phyloP scores from a whole-genome alignment of 1,140 invertebrate species.

The Drosophila willistoni region DNA sequence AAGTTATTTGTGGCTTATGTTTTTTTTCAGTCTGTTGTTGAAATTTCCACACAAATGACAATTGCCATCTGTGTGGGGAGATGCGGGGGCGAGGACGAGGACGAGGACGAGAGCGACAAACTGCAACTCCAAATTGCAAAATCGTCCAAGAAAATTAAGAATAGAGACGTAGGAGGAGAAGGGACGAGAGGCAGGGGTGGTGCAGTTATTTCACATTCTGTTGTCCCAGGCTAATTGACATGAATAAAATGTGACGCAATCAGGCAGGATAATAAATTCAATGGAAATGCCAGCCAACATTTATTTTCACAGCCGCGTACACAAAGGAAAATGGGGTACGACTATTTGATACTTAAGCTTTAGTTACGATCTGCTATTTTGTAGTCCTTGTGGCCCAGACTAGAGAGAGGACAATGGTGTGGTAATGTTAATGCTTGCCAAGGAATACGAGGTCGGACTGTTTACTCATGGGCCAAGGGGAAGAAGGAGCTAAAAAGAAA shows the following conservation, averaged over 20 bases:
- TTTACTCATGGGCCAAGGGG: too few species aligned
- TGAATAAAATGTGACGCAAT: constrained; percentile 67
- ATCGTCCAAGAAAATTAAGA: constrained; percentile 11
- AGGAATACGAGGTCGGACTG: not conserved
- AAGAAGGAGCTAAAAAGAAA: not conserved
- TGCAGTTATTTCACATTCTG: constrained; percentile 49
- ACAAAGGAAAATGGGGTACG: not conserved
- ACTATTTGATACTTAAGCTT: constrained; percentile 13
- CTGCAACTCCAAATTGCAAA: constrained; percentile 31
- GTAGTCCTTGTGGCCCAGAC: constrained; percentile 7
- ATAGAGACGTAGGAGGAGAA: not conserved
- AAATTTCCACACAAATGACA: not conserved
- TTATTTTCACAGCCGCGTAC: constrained; percentile 37
- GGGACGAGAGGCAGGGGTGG: constrained; percentile 3
- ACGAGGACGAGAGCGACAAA: not conserved
- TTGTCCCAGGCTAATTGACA: constrained; percentile 56
- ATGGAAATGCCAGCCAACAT: constrained; percentile 39
- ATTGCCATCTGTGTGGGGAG: not conserved
- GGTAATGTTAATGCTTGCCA: constrained; percentile 1
- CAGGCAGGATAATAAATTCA: constrained; percentile 61
- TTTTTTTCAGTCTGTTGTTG: not conserved
- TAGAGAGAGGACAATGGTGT: not conserved
- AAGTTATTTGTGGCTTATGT: constrained; percentile 22
- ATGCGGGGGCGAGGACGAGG: not conserved
- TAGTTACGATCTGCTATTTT: not conserved